These are phyloP conservation scores for Zenarchopterus dispar DNA, from an alignment of 2,797 vertebrate species.

Conservation along the genomic window DNA sequence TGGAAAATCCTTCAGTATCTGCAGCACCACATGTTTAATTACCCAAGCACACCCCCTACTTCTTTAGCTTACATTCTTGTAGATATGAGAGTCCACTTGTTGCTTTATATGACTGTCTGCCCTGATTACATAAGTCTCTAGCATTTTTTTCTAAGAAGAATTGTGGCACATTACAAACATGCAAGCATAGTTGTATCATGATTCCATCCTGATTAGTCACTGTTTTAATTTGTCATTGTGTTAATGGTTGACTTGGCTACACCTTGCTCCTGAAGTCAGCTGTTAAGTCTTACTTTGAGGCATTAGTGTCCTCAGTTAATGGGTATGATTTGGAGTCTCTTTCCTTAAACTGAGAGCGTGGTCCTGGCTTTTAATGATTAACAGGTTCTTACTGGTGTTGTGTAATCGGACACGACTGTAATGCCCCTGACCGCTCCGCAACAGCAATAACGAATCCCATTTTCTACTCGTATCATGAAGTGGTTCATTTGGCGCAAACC, in stretches of 20 bases:
- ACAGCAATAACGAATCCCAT: neutral
- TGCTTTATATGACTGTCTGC: too few species aligned
- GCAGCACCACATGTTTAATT: too few species aligned
- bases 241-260: constrained; percentile 21
- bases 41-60: too few species aligned
- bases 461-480: constrained; percentile 1
- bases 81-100: too few species aligned
- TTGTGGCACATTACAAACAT: neutral
- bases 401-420: constrained; percentile 39
- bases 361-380: constrained; percentile 68
- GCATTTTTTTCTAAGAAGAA: neutral
- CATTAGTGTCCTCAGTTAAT: constrained; percentile 47
- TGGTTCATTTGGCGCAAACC: neutral
- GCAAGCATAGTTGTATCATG: neutral
- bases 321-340: constrained; percentile 25
- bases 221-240: constrained; percentile 9
- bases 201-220: constrained; percentile 39
- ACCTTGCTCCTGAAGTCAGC: constrained; percentile 13
- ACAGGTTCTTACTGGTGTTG: constrained; percentile 49
- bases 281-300: constrained; percentile 11
- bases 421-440: constrained; percentile 5
- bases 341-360: constrained; percentile 7
- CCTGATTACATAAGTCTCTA: too few species aligned
- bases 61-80: too few species aligned
- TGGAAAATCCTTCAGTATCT: too few species aligned